Base-by-base conservation (phyloP, 2,888 invertebrate species). In the Ametastegia equiseti region DNA sequence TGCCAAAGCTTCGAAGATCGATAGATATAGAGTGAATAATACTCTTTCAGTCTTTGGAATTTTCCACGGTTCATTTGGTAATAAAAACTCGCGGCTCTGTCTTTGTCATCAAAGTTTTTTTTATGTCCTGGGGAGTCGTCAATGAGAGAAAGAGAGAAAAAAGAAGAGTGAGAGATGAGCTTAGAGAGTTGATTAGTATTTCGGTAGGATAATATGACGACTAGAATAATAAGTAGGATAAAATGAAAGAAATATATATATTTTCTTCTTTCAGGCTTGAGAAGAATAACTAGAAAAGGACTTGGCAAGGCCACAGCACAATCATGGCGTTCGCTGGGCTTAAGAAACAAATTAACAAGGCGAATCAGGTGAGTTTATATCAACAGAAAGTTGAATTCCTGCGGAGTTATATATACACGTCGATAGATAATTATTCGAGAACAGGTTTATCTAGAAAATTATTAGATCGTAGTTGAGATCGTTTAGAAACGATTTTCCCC, bases 311-410 rank as follows among this genome's bases (percentile, higher is more conserved):
- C 78, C 78, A 78, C 57, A 47, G 77, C 33, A 80, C 90, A 91
- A 93, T 91, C 92, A 99, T 99, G 99, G 99, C 99, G 93, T 97
- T 99, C 93, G 98, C 99, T 89, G 99, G 99, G 88, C 94, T 99
- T 87, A 98, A 98, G 93, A 99, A 99, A 94, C 99, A 99, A 93
- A 97, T 99, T 92, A 99, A 99, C 94, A 99, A 99, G 94, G 99
- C 99, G 88, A 99, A 99, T 94, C 99, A 99, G 96, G 98, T 98
- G 93, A 94, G 93, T 88, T 65, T 78, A 60, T 65, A 60, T 7
- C 11, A 36, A 23, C 39, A 7, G 19, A 54, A 6, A 42, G 42
- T 1, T 3, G 5, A 30, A 60, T 60, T 30, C 1, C 11, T 3
- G n/a, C n/a, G n/a, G n/a, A n/a, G n/a, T n/a, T 1, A 30, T 30